A percentile compares a stretch with the other conserved stretches of the same genome.
phyloP scores from a whole-genome alignment of 2,888 invertebrate genomes.

The Taenaris catops region DNA sequence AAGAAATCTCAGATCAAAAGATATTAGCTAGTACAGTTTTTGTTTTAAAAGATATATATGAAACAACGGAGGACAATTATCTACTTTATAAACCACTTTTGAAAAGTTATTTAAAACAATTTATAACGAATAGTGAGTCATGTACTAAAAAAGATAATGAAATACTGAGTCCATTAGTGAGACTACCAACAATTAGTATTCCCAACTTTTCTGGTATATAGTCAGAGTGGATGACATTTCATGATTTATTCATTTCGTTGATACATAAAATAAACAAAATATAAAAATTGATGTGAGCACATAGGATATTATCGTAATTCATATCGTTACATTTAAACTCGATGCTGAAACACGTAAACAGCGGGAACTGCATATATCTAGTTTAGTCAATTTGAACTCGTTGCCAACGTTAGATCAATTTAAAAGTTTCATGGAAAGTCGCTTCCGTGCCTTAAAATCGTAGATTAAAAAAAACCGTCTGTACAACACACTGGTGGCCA shows the following conservation, averaged over 20 bases:
- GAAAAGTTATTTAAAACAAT: neutral
- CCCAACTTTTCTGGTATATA: constrained; percentile 22
- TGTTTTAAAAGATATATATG: neutral
- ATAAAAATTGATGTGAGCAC: constrained; percentile 24
- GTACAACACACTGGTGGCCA: neutral
- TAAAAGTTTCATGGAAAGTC: constrained; percentile 7
- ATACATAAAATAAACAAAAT: constrained; percentile 23
- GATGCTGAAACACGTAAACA: too few relatives aligned
- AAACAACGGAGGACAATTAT: neutral
- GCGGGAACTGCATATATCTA: too few relatives aligned
- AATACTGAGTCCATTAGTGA: neutral
- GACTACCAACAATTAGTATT: constrained; percentile 6
- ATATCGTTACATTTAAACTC: too few relatives aligned
- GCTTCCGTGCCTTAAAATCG: constrained; percentile 11
- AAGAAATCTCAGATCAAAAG: neutral
- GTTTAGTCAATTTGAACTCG: constrained; percentile 24
- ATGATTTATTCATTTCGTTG: constrained; percentile 23
- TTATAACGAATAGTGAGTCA: neutral
- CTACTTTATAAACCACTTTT: neutral
- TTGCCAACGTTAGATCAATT: constrained; percentile 15
- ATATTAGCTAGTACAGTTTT: neutral
- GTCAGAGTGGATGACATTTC: constrained; percentile 24
- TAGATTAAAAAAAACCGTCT: constrained; percentile 3
- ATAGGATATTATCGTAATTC: neutral
- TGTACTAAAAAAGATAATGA: too few relatives aligned